These are phyloP conservation scores for Lucilia cuprina DNA, from an alignment of 1,140 invertebrate genomes.

Conservation along the genomic window DNA sequence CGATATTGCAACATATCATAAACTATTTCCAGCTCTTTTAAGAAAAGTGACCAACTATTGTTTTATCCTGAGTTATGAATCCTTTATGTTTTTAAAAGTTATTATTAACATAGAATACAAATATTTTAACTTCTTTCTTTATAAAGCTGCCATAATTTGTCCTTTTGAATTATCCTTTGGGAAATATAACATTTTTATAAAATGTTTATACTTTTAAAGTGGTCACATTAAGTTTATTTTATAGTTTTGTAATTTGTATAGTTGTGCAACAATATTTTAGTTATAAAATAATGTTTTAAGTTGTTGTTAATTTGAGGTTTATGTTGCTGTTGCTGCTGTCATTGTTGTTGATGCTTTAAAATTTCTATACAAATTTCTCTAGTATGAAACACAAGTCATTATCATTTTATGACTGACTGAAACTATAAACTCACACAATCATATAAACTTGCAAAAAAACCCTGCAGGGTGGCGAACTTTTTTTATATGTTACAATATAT, in stretches of 20 bases:
- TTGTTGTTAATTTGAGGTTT: slow-evolving; percentile 29
- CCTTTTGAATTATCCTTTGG: too few relatives aligned
- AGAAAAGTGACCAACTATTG: not conserved
- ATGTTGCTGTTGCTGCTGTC: not conserved
- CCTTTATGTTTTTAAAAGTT: too few relatives aligned
- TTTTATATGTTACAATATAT: too few relatives aligned
- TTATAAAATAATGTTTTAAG: slow-evolving; percentile 31
- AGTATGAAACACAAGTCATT: not conserved
- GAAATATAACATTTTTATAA: too few relatives aligned
- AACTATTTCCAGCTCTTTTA: not conserved
- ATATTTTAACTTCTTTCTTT: too few relatives aligned
- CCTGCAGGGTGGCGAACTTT: too few relatives aligned
- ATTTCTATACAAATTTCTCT: not conserved
- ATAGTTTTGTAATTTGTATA: not conserved
- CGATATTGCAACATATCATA: not conserved
- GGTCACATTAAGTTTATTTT: not conserved
- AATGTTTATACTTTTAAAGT: not conserved
- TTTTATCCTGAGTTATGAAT: too few relatives aligned
- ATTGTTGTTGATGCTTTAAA: slow-evolving; percentile 2
- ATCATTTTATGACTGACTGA: not conserved
- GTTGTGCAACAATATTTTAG: not conserved
- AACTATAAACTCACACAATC: not conserved
- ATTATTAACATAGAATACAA: too few relatives aligned
- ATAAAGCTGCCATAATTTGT: too few relatives aligned
- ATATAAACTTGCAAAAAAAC: too few relatives aligned